These are phyloP conservation scores for Scaptomyza reducta DNA, from an alignment of 2,888 invertebrate genomes.

Conservation along the genomic window DNA sequence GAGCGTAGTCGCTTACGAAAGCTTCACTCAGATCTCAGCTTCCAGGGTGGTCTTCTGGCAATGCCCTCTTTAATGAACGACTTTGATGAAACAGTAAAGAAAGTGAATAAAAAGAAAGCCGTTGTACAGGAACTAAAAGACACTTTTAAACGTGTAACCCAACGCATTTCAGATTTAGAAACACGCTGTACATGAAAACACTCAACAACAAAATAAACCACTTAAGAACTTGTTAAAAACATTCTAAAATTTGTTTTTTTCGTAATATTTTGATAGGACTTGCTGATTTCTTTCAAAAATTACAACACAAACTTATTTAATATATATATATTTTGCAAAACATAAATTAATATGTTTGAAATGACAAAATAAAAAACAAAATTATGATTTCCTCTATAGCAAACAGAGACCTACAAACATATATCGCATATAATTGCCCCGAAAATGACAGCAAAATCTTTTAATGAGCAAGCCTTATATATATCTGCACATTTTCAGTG, in stretches of 20 bases:
- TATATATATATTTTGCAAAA: conserved; percentile 1
- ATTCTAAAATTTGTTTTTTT: too few species aligned
- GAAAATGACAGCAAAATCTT: conserved; percentile 54
- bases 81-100: conserved; percentile 71
- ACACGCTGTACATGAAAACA: conserved; percentile 18
- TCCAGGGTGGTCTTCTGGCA: conserved; percentile 75
- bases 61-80: conserved; percentile 79
- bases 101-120: conserved; percentile 23
- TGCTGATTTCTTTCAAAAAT: background rate
- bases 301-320: background rate
- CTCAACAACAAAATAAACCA: background rate
- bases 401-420: conserved; percentile 16
- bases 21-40: conserved; percentile 60
- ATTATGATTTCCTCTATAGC: conserved; percentile 44
- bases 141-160: conserved; percentile 16
- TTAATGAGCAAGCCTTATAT: conserved; percentile 59
- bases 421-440: conserved; percentile 21
- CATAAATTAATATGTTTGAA: conserved; percentile 23
- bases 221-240: background rate
- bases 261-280: background rate
- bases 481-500: conserved; percentile 64
- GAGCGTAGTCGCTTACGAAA: conserved; percentile 58
- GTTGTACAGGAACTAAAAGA: conserved; percentile 45
- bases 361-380: conserved; percentile 6
- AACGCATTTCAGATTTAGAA: conserved; percentile 31